These are phyloP conservation scores for Sebastes wilsoni DNA, from an alignment of 2,797 vertebrate species.

Conservation along the genomic window DNA sequence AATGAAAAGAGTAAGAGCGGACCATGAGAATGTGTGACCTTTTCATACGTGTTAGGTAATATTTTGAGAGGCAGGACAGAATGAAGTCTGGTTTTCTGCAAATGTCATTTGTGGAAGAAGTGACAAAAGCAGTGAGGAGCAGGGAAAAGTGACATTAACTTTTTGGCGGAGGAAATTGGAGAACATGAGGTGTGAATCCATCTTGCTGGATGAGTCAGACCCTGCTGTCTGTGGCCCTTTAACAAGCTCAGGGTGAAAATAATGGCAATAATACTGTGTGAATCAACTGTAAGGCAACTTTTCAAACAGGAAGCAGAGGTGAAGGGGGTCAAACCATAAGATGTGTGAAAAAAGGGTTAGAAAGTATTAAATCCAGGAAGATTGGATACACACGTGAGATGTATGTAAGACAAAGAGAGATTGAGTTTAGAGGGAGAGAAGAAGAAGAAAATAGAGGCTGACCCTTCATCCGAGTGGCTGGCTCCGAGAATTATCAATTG, in stretches of 20 bases:
- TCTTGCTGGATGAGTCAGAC: constrained; percentile 34
- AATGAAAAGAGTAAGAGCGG: neutral
- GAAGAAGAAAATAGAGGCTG: constrained; percentile 46
- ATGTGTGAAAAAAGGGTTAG: constrained; percentile 13
- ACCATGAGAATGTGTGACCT: constrained; percentile 36
- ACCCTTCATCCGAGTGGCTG: constrained; percentile 53
- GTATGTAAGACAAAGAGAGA: constrained; percentile 22
- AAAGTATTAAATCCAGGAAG: constrained; percentile 28
- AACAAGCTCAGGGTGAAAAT: constrained; percentile 44
- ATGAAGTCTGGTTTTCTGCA: constrained; percentile 15
- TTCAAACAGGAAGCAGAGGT: constrained; percentile 35
- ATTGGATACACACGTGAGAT: constrained; percentile 8
- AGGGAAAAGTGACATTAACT: neutral
- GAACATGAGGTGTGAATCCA: constrained; percentile 42
- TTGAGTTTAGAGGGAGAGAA: constrained; percentile 5
- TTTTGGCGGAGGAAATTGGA: constrained; percentile 20
- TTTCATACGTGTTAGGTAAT: constrained; percentile 20
- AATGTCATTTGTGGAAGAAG: constrained; percentile 30
- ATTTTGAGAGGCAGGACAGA: constrained; percentile 21
- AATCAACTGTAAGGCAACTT: constrained; percentile 26
- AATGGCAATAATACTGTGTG: constrained; percentile 42
- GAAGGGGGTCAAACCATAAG: constrained; percentile 41
- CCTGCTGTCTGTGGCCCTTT: constrained; percentile 5
- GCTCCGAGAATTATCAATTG: constrained; percentile 57
- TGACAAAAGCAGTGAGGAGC: constrained; percentile 1